phyloP scores from a whole-genome alignment of 2,797 vertebrate genomes.

The Pseudochirops corinnae region DNA sequence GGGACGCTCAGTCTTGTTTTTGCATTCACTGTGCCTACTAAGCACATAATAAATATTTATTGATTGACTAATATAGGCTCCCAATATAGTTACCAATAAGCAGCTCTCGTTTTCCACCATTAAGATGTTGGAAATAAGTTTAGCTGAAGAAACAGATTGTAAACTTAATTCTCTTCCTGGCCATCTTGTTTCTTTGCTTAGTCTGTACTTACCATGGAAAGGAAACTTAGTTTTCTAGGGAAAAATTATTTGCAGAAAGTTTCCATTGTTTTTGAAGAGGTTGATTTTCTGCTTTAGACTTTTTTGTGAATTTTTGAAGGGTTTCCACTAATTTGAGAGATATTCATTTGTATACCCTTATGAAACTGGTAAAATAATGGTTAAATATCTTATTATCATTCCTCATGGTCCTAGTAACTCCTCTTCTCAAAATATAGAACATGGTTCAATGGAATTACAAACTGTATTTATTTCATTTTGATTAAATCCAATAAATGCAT shows the following conservation, averaged over 20 bases:
- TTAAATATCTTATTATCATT: not conserved
- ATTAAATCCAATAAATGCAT: not conserved
- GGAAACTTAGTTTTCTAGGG: slow-evolving; percentile 12
- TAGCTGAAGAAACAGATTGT: not conserved
- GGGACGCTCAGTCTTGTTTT: not conserved
- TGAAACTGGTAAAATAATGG: slow-evolving; percentile 39
- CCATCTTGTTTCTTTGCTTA: not conserved
- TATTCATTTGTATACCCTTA: slow-evolving; percentile 11
- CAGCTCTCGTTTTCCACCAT: not conserved
- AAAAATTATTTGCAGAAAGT: slow-evolving; percentile 12
- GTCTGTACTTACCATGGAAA: not conserved
- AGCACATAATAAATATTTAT: not conserved
- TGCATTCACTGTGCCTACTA: not conserved
- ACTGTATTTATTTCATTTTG: not conserved
- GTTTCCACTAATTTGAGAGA: slow-evolving; percentile 40
- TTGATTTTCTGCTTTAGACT: not conserved
- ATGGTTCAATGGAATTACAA: not conserved
- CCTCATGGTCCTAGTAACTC: not conserved
- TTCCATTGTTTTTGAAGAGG: not conserved
- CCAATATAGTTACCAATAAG: not conserved
- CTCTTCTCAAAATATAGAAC: not conserved
- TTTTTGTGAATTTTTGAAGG: slow-evolving; percentile 45
- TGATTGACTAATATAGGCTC: not conserved
- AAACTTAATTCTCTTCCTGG: not conserved
- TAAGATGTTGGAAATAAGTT: not conserved